Evolutionary conservation across 2,888 invertebrate genomes (phyloP).

Genomic region (Drosophila neonasuta): DNA sequence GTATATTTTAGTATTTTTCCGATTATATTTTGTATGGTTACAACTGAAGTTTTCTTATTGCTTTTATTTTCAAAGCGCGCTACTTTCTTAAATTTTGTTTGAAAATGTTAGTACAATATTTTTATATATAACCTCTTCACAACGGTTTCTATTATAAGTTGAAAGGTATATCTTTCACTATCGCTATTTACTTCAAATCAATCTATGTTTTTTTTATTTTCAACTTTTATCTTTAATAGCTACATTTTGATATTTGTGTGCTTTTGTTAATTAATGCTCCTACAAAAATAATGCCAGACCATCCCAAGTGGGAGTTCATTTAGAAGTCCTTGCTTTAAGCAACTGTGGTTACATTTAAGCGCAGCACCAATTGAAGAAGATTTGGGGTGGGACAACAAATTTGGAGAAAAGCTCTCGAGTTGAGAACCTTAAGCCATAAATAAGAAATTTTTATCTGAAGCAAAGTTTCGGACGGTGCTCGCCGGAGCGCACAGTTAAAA

Average conservation of each 20-base stretch:
- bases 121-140: too few species aligned
- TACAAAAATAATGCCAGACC: neutral
- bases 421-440: conserved; percentile 77
- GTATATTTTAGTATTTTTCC: too few species aligned
- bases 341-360: conserved; percentile 19
- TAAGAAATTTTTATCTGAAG: conserved; percentile 77
- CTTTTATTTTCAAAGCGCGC: too few species aligned
- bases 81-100: too few species aligned
- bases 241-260: neutral
- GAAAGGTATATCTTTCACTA: too few species aligned
- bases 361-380: conserved; percentile 10
- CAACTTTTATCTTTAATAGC: too few species aligned
- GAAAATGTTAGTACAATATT: too few species aligned
- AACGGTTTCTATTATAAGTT: too few species aligned
- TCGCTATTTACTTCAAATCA: neutral
- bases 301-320: conserved; percentile 2
- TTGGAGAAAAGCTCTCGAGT: conserved; percentile 49
- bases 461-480: conserved; percentile 70
- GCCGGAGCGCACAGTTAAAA: conserved; percentile 64
- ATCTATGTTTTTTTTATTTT: neutral
- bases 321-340: conserved; percentile 16
- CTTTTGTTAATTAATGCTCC: neutral
- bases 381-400: conserved; percentile 39
- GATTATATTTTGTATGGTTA: too few species aligned
- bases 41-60: too few species aligned